Conservation (phyloP, 2,888 invertebrate genomes). For the Pterobdella sp. region DNA sequence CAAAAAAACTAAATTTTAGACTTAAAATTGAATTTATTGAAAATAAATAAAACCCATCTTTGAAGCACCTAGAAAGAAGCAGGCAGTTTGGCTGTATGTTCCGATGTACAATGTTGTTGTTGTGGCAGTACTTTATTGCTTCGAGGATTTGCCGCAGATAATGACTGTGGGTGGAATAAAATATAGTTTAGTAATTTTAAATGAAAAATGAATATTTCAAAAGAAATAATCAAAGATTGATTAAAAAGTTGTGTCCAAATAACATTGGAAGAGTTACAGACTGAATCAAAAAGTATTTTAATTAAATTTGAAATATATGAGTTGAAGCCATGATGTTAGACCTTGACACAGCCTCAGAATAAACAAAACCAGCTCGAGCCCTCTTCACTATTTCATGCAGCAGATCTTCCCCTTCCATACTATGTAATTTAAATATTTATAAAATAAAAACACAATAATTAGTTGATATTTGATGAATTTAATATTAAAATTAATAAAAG, state of each 20-base stretch:
- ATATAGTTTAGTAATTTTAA: background rate
- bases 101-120: conserved; percentile 83
- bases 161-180: conserved; percentile 56
- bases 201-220: background rate
- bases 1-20: too few species aligned
- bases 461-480: too few species aligned
- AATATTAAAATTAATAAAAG: background rate
- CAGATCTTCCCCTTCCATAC: conserved; percentile 81
- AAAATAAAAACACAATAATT: too few species aligned
- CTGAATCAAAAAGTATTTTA: background rate
- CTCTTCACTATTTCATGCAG: conserved; percentile 95
- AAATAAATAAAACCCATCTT: background rate
- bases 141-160: conserved; percentile 97
- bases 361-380: conserved; percentile 91
- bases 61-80: conserved; percentile 56
- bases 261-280: background rate
- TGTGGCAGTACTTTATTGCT: conserved; percentile 92
- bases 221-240: too few species aligned
- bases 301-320: conserved; percentile 7
- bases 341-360: conserved; percentile 90
- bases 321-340: conserved; percentile 5
- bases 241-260: too few species aligned
- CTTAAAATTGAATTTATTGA: too few species aligned
- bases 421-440: too few species aligned
- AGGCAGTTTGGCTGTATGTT: conserved; percentile 96